A percentile compares a stretch with the other conserved stretches of the same genome.
Conservation (phyloP, 2,797 vertebrate species). For the Cottoperca gobio region DNA sequence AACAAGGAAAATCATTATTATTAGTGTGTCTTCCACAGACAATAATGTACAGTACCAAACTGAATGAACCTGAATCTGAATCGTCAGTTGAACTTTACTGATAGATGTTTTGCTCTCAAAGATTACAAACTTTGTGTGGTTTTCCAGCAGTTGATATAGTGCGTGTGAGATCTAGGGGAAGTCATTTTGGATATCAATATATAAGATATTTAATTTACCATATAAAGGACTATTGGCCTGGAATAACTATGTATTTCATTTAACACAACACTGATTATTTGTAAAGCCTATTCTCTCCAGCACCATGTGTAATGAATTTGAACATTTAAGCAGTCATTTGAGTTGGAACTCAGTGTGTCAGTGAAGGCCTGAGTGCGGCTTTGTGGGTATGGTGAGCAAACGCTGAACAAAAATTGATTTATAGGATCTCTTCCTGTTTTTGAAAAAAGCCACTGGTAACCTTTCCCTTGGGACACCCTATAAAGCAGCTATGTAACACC, state of each 20-base stretch:
- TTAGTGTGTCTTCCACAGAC: too few species aligned
- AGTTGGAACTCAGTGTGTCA: conserved; percentile 2
- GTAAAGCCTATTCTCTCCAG: conserved; percentile 10
- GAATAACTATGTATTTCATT: conserved; percentile 41
- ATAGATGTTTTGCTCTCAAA: neutral
- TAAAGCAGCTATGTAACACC: neutral
- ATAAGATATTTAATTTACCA: conserved; percentile 23
- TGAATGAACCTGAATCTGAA: too few species aligned
- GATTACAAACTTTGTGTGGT: neutral
- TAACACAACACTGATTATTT: conserved; percentile 44
- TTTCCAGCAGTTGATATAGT: neutral
- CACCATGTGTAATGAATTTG: conserved; percentile 25
- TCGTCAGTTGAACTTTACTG: neutral
- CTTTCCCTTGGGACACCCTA: neutral
- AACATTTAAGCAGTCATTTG: conserved; percentile 2
- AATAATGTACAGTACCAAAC: too few species aligned
- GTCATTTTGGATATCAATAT: conserved; percentile 21
- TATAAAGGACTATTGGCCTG: conserved; percentile 4
- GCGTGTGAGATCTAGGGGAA: neutral
- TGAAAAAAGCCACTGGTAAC: conserved; percentile 5
- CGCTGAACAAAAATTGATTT: conserved; percentile 16
- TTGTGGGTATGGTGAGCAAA: neutral
- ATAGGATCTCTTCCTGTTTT: conserved; percentile 18
- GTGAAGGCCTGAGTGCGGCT: neutral
- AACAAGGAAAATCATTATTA: neutral